Conservation (phyloP, 2,113 vertebrate species). For the Poicephalus gulielmi region DNA sequence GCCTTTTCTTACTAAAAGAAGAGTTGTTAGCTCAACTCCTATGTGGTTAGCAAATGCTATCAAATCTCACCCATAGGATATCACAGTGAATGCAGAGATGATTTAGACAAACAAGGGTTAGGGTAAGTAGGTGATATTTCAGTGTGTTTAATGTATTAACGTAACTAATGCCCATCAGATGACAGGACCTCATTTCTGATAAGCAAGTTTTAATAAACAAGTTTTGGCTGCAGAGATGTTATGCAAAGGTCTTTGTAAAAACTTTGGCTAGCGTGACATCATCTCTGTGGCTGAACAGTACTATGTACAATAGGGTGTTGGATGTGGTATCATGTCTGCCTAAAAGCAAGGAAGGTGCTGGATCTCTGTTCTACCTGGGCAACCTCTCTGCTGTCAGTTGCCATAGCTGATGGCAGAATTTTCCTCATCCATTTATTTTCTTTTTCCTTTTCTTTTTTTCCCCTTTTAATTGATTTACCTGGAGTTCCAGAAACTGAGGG, state of each 20-base stretch:
- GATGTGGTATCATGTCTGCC: background rate
- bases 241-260: background rate
- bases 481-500: background rate
- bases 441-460: background rate
- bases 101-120: background rate
- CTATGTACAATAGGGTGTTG: background rate
- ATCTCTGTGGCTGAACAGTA: background rate
- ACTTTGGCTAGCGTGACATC: background rate
- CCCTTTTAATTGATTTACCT: background rate
- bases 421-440: background rate
- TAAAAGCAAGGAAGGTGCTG: background rate
- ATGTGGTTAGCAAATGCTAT: background rate
- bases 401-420: background rate
- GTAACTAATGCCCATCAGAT: background rate
- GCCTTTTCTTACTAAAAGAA: background rate
- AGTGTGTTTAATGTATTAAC: background rate
- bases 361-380: background rate
- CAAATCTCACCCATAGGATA: background rate
- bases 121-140: background rate
- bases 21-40: background rate
- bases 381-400: background rate
- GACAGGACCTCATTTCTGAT: background rate
- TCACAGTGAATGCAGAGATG: background rate
- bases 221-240: background rate
- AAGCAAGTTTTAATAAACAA: background rate